Conservation (phyloP, 2,888 invertebrate species). For the Machimus atricapillus region DNA sequence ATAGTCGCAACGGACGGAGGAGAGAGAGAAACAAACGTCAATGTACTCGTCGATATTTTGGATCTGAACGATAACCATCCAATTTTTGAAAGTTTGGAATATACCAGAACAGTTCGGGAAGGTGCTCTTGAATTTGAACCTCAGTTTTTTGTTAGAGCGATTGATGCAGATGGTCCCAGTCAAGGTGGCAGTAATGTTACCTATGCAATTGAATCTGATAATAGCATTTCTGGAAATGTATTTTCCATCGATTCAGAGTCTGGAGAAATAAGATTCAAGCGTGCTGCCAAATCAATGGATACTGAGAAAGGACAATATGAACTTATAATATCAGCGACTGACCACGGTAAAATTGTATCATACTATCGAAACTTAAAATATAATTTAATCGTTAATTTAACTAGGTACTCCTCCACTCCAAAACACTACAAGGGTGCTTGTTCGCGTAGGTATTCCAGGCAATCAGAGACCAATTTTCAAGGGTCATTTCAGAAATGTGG, state of each 20-base stretch:
- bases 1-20: constrained; percentile 84
- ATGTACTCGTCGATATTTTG: constrained; percentile 73
- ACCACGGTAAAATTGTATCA: constrained; percentile 66
- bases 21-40: constrained; percentile 73
- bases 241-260: constrained; percentile 72
- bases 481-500: constrained; percentile 71
- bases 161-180: constrained; percentile 75
- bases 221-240: constrained; percentile 71
- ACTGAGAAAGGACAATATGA: constrained; percentile 79
- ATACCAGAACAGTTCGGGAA: constrained; percentile 78
- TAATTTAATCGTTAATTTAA: constrained; percentile 40
- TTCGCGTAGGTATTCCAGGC: constrained; percentile 81
- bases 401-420: constrained; percentile 70
- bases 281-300: constrained; percentile 74
- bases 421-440: constrained; percentile 71
- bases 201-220: constrained; percentile 73
- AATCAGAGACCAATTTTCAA: constrained; percentile 82
- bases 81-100: constrained; percentile 73
- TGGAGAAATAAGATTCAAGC: constrained; percentile 73
- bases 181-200: constrained; percentile 75
- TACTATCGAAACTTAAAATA: background rate
- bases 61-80: constrained; percentile 83
- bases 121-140: constrained; percentile 79
- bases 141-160: constrained; percentile 79
- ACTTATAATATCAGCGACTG: constrained; percentile 72